Base-by-base conservation (phyloP, 2,888 invertebrate species). In the Andrena minutula region DNA sequence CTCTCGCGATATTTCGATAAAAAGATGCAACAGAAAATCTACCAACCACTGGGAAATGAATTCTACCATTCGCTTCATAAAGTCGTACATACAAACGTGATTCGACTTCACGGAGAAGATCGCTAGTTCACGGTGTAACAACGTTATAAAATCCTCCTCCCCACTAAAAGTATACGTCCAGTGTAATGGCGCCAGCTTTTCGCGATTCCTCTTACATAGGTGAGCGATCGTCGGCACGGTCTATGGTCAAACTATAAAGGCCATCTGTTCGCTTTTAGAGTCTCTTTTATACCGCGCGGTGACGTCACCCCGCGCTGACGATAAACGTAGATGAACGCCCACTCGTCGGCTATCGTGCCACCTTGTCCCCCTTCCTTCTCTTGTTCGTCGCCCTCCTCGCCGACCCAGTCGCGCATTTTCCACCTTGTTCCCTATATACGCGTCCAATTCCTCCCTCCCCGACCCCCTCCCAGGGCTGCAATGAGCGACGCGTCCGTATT, bases 231-330 rank as follows among this genome's bases (percentile, higher is more conserved):
- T 32, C 71, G 71, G 63, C 75, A 32, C 77, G 74, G 82, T 64
- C 87, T 88, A 88, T 85, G 86, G 82, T 90, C 88, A 85, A 58
- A 89, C 89, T 88, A 90, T 91, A 91, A 91, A 90, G 90, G 90
- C 90, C 91, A 91, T 92, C 92, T 92, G 92, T 90, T 91, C 87
- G 88, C 86, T 88, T 89, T 91, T 91, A 90, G 85, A 87, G 87
- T 84, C 86, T 82, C 74, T 86, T 90, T 90, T 88, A 87, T 86
- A 77, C 82, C 69, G 70, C 10, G n/a, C 66, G 75, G 73, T 89
- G 88, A 87, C 87, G 88, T 89, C 88, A 90, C 79, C 47, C 51
- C 69, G 69, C 82, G 82, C 79, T 56, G 75, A 88, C 41, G 87
- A 91, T 90, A 90, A 90, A 90, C 89, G 79, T 73, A 82, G 83